phyloP scores from a whole-genome alignment of 2,888 invertebrate species.

The Torymus texanus region DNA sequence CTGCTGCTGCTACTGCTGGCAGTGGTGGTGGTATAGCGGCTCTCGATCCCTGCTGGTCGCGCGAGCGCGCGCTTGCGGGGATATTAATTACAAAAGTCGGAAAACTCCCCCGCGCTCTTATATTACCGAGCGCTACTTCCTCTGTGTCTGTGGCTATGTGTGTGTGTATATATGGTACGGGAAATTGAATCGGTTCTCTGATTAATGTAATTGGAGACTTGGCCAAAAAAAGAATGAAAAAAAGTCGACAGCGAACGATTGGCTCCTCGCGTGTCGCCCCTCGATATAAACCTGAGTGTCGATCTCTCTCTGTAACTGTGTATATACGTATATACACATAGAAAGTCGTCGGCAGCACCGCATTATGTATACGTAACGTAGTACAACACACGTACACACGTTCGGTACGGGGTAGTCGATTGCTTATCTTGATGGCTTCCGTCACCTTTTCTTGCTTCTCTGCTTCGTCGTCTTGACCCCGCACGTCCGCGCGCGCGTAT shows the following conservation, averaged over 20 bases:
- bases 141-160: too few species aligned
- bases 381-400: too few species aligned
- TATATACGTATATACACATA: too few species aligned
- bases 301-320: too few species aligned
- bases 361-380: too few species aligned
- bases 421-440: constrained; percentile 20
- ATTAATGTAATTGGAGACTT: constrained; percentile 30
- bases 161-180: not conserved
- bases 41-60: too few species aligned
- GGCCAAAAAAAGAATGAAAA: not conserved
- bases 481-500: too few species aligned
- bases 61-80: too few species aligned
- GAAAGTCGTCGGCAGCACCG: too few species aligned
- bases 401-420: not conserved
- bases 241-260: constrained; percentile 6
- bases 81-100: constrained; percentile 12
- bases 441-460: constrained; percentile 2
- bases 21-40: too few species aligned
- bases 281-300: too few species aligned
- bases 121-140: not conserved
- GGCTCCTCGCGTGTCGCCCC: constrained; percentile 5
- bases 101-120: constrained; percentile 29
- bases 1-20: too few species aligned
- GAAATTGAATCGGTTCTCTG: constrained; percentile 29
- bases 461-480: not conserved